Conservation (phyloP, 2,888 invertebrate species). For the Tipula helvola region DNA sequence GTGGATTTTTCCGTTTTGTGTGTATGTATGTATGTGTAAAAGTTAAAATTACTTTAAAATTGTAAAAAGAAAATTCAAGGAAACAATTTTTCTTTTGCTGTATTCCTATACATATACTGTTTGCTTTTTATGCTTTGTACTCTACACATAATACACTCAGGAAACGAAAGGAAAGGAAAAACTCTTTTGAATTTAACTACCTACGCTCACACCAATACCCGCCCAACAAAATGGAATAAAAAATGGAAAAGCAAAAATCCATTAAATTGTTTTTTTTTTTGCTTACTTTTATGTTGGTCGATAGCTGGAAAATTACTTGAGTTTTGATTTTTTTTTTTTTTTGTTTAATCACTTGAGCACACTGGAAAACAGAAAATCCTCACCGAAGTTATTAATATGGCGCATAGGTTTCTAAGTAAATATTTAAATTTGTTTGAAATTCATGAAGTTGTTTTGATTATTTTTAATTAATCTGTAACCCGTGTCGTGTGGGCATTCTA, state of each 20-base stretch:
- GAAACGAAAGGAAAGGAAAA: background rate
- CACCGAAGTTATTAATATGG: background rate
- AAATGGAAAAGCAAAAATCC: background rate
- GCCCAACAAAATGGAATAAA: background rate
- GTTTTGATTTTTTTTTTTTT: background rate
- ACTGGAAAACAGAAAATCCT: background rate
- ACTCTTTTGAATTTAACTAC: background rate
- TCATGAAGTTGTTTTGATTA: no score
- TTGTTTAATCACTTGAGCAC: background rate
- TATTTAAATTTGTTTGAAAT: no score
- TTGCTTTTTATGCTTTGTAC: background rate
- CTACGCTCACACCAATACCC: background rate
- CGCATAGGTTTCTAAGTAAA: no score
- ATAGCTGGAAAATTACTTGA: background rate
- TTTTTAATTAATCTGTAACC: no score
- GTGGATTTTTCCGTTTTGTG: background rate
- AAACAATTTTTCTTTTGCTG: background rate
- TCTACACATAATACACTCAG: background rate
- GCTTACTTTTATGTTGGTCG: background rate
- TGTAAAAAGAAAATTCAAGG: background rate
- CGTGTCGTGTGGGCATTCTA: no score
- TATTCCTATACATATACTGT: background rate
- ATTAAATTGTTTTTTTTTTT: background rate
- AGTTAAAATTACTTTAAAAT: slow-evolving; percentile 1
- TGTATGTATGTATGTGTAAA: background rate